Percentiles rank a stretch among this genome's conserved stretches.
These are phyloP conservation scores for Aurelia sp. DNA, from an alignment of 30 jellyfish, hydroid and myxozoan species.

Conservation along the genomic window DNA sequence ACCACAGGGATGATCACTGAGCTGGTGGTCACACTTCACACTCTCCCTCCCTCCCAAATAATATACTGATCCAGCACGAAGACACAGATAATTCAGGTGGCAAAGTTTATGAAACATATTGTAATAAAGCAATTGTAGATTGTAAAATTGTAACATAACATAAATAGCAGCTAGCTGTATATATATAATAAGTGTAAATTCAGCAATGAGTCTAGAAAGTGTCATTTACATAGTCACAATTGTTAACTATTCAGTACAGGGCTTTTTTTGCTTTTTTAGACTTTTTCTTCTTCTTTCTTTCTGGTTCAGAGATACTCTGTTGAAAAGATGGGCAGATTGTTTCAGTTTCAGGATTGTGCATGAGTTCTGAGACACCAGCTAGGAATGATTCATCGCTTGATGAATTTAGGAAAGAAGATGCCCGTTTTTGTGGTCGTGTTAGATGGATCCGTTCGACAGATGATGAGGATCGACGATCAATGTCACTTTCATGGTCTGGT, in stretches of 20 bases:
- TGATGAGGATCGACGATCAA: too few relatives aligned
- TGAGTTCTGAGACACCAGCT: not conserved
- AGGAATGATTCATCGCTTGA: not conserved
- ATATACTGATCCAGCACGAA: too few relatives aligned
- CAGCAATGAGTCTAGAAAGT: too few relatives aligned
- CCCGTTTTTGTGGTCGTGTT: not conserved
- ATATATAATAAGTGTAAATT: too few relatives aligned
- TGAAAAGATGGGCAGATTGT: too few relatives aligned
- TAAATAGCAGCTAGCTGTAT: too few relatives aligned
- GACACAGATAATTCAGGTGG: not conserved
- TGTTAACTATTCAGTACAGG: not conserved
- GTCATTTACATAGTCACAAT: too few relatives aligned
- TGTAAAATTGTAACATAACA: too few relatives aligned
- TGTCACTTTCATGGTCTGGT: not conserved
- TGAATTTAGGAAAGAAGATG: not conserved
- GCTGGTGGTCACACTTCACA: not conserved
- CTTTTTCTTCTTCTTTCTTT: not conserved
- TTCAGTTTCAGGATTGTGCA: too few relatives aligned
- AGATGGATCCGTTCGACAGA: not conserved
- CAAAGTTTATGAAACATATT: too few relatives aligned
- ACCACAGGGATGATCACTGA: conserved; percentile 79
- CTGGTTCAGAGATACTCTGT: not conserved
- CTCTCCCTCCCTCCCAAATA: not conserved
- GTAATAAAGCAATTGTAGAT: too few relatives aligned
- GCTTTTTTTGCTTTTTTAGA: too few relatives aligned